Percentiles rank a stretch among this genome's conserved stretches.
Conservation (phyloP, 2,797 vertebrate species). For the Tolypeutes matacus region DNA sequence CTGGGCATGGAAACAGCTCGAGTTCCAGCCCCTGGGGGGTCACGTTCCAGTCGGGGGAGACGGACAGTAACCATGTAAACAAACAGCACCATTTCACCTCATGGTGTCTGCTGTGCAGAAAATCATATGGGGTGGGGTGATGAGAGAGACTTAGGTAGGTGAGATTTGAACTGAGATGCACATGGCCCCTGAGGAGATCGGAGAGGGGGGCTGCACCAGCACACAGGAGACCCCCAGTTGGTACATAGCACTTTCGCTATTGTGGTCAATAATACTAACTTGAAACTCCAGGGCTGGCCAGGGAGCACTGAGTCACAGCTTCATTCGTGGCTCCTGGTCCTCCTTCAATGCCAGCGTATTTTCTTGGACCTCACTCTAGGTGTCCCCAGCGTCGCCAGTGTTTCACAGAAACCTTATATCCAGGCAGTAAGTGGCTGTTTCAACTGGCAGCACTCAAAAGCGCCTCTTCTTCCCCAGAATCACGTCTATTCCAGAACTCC, state of each 20-base stretch:
- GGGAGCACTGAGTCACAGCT: neutral
- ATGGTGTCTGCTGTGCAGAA: accelerated
- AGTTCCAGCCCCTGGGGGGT: neutral
- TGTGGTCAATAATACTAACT: neutral
- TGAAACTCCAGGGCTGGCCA: neutral
- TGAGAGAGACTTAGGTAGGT: neutral
- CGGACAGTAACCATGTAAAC: neutral
- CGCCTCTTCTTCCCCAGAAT: neutral
- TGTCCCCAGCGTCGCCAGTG: neutral
- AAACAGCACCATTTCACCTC: neutral
- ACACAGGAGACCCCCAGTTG: neutral
- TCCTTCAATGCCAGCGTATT: neutral
- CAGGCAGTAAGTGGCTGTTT: neutral
- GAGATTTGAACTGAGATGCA: neutral
- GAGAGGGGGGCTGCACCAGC: neutral
- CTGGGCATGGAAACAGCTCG: neutral
- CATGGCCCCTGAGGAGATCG: neutral
- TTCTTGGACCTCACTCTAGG: neutral
- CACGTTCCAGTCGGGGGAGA: neutral
- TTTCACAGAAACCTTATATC: neutral
- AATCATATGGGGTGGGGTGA: neutral
- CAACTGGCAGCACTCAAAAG: neutral
- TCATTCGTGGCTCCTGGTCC: neutral
- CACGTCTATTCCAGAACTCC: neutral
- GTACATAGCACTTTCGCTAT: accelerated